phyloP scores from a whole-genome alignment of 2,888 invertebrate species.

The Cephus sareptanus region DNA sequence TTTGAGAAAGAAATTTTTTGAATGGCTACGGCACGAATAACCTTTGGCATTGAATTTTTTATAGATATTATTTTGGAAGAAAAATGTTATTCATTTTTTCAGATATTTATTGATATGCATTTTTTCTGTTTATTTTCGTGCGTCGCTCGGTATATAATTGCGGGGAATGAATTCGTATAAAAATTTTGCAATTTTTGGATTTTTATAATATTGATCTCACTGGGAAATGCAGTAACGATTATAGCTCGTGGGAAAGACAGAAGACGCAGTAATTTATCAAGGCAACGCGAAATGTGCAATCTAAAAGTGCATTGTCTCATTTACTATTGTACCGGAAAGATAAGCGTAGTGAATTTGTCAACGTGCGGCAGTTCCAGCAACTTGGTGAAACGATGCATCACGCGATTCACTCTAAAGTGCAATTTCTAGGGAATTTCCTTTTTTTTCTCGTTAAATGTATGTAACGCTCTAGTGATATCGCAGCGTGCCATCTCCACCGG shows the following conservation, averaged over 20 bases:
- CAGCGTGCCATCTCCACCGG: background rate
- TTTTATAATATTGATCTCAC: background rate
- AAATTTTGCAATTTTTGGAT: background rate
- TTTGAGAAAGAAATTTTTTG: background rate
- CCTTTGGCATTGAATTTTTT: background rate
- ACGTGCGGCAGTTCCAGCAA: background rate
- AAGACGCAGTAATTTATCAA: background rate
- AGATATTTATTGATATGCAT: background rate
- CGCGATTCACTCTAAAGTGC: background rate
- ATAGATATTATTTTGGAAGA: background rate
- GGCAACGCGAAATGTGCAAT: background rate
- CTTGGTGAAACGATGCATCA: background rate
- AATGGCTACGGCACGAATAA: background rate
- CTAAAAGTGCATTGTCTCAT: background rate
- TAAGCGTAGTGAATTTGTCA: background rate
- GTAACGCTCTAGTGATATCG: background rate
- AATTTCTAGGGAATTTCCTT: background rate
- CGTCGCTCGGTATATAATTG: background rate
- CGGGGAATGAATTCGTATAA: background rate
- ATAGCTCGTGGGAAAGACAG: background rate
- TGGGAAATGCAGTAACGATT: background rate
- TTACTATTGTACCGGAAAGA: background rate
- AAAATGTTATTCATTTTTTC: background rate
- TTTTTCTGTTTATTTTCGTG: background rate
- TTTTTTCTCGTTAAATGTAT: background rate